Percentiles rank a stretch among this genome's conserved stretches.
These are phyloP conservation scores for Bradypodion pumilum DNA, from an alignment of 2,797 vertebrate genomes.

Conservation along the genomic window DNA sequence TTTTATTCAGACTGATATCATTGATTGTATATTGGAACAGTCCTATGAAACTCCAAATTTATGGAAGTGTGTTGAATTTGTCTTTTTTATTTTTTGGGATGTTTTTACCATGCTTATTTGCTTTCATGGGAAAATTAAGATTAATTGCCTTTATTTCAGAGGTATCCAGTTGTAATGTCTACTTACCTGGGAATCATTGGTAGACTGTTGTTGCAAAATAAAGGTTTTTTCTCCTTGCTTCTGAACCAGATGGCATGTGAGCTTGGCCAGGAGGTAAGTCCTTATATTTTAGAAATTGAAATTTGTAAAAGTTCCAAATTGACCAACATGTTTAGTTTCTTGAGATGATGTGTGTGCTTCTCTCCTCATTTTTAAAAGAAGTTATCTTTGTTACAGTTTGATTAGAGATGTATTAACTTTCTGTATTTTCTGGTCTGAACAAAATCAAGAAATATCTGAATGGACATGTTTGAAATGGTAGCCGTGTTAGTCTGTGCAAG, in stretches of 20 bases:
- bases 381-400: not conserved
- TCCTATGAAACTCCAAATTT: not conserved
- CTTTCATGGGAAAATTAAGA: conserved; percentile 3
- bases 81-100: not conserved
- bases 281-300: not conserved
- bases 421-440: not conserved
- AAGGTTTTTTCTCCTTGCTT: conserved; percentile 90
- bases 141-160: conserved; percentile 71
- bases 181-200: conserved; percentile 93
- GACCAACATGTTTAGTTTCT: not conserved
- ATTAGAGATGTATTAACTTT: not conserved
- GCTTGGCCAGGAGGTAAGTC: conserved; percentile 87
- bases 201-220: conserved; percentile 91
- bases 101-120: not conserved
- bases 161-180: conserved; percentile 96
- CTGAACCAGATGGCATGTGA: conserved; percentile 91
- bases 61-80: not conserved
- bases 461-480: no score
- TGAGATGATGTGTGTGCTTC: not conserved
- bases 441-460: not conserved
- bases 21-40: not conserved
- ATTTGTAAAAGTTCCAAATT: not conserved
- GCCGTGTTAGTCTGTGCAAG: no score
- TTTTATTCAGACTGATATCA: no score
- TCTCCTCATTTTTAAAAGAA: not conserved